These are phyloP conservation scores for Phaethon lepturus DNA, from an alignment of 2,113 vertebrate species.

Conservation along the genomic window DNA sequence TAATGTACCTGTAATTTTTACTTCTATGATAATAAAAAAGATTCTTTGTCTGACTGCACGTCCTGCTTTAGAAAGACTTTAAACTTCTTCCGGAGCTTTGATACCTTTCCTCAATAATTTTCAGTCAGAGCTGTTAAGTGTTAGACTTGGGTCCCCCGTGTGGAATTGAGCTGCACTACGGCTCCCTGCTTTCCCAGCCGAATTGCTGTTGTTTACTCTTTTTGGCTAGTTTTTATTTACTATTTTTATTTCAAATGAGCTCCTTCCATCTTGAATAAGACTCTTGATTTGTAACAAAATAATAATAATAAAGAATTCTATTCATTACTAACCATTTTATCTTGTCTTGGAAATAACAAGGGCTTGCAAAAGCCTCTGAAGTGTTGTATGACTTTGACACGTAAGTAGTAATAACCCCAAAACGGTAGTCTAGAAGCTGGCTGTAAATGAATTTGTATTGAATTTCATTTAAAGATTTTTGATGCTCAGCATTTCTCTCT, in stretches of 20 bases:
- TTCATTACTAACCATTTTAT: background rate
- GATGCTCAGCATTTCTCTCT: background rate
- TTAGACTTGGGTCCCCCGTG: constrained; percentile 46
- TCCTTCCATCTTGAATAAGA: background rate
- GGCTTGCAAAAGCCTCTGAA: background rate
- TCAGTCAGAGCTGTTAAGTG: background rate
- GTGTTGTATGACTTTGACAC: background rate
- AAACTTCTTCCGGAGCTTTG: background rate
- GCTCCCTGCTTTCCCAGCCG: background rate
- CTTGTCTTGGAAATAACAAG: background rate
- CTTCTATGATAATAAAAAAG: background rate
- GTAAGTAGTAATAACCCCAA: background rate
- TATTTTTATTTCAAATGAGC: background rate
- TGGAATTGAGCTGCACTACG: constrained; percentile 40
- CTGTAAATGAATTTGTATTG: background rate
- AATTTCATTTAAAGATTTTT: background rate
- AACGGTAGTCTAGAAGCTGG: background rate
- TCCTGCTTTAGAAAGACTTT: rapidly evolving
- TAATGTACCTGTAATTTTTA: background rate
- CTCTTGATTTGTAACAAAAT: background rate
- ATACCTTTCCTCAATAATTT: rapidly evolving
- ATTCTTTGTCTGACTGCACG: background rate
- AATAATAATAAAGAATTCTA: background rate
- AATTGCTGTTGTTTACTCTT: background rate
- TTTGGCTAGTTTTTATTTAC: background rate